phyloP scores from a whole-genome alignment of 2,888 invertebrate species.

The Poecilobothrus nobilitatus region DNA sequence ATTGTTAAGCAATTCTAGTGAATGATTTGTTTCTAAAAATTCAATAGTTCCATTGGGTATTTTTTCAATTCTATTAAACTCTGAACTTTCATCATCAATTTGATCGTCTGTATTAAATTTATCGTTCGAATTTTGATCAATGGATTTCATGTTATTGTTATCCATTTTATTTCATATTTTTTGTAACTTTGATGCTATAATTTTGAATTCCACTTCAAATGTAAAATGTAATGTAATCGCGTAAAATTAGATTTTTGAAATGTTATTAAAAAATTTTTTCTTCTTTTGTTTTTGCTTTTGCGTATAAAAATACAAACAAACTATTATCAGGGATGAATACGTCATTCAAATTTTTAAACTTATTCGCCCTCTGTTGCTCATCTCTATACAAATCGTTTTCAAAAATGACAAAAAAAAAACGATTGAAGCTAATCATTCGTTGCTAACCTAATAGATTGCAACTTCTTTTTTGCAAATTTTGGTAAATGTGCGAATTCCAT shows the following conservation, averaged over 20 bases:
- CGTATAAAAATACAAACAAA: background rate
- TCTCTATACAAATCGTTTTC: too few species aligned
- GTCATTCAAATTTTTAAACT: too few species aligned
- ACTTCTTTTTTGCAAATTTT: too few species aligned
- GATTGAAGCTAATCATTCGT: too few species aligned
- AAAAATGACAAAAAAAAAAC: too few species aligned
- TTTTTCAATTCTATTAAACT: background rate
- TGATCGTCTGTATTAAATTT: background rate
- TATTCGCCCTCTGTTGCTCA: too few species aligned
- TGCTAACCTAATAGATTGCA: too few species aligned
- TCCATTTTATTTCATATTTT: conserved; percentile 10
- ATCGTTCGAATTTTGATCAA: background rate
- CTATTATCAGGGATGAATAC: background rate
- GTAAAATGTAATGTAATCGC: background rate
- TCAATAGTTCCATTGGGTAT: background rate
- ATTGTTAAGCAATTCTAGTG: background rate
- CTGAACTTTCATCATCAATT: background rate
- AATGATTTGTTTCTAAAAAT: background rate
- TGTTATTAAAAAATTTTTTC: background rate
- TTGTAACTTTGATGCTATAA: background rate
- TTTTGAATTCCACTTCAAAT: background rate
- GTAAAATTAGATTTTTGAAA: background rate
- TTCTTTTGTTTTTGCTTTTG: conserved; percentile 1
- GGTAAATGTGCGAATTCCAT: conserved; percentile 1
- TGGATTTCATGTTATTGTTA: background rate